Base-by-base conservation (phyloP, 2,113 vertebrate genomes). In the Grantiella picta region DNA sequence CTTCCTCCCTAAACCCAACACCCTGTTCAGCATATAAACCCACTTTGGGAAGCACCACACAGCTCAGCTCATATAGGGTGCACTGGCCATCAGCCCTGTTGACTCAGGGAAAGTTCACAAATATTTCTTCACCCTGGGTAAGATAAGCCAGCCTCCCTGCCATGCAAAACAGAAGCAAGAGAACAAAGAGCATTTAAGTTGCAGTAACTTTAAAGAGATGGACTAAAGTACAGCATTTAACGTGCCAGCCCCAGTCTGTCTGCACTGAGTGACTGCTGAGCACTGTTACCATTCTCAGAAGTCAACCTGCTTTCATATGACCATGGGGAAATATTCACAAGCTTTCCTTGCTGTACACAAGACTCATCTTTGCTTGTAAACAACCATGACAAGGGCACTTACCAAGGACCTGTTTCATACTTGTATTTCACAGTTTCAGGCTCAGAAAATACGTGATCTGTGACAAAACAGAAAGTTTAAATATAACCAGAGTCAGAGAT, bases 371-470 rank as follows among this genome's bases (percentile, higher is more conserved):
- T 25, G 29, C 11, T 52, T 78, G 60, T 73, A 88, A 93, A 75
- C 23, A 75, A 36, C 7, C 0, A 0, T 36, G 52, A 82, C 78
- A 77, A 73, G 27, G 12, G 60, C 79, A 98, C 98, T 95, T 97
- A 99, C 99, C 99, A 99, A 79, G 99, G 98, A 86, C 99, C 99
- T 2, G 99, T 99, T 96, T 99, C 99, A 50, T 99, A 99, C 97
- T 99, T 99, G 98, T 98, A 98, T 93, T 99, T 99, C 96, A 99
- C 98, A 1, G 98, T 98, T 97, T 99, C 99, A 56, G 98, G 98
- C 86, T 98, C 98, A 81, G 96, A 97, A 97, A 99, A 99, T 60
- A 95, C 53, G 47, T 98, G 98, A 98, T 98, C 99, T 99, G 91
- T 82, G 94, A 94, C 50, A 89, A 88, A 94, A 45, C 76, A 49